Evolutionary conservation across 2,113 vertebrate species (phyloP).

Genomic region (Sarotherodon lohbergeri): DNA sequence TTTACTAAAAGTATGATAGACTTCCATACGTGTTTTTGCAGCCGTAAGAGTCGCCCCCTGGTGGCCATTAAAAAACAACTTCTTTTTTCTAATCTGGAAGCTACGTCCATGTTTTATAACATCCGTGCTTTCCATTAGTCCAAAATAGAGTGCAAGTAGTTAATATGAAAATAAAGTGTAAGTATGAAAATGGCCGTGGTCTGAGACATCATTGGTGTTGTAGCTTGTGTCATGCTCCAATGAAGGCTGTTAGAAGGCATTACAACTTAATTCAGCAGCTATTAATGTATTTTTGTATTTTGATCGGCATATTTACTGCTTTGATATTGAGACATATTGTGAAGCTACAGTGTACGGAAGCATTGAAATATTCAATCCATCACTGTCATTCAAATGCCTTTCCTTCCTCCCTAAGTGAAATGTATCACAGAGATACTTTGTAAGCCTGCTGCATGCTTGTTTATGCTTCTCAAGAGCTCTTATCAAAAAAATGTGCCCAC

Average conservation of each 20-base stretch:
- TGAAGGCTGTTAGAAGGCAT: neutral
- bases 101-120: neutral
- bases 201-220: neutral
- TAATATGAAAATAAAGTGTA: neutral
- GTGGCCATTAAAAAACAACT: neutral
- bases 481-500: neutral
- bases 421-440: neutral
- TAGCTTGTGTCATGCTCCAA: neutral
- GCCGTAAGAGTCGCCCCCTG: neutral
- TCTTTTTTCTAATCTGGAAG: neutral
- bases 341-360: neutral
- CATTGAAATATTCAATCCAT: neutral
- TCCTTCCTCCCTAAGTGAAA: neutral
- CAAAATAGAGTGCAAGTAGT: neutral
- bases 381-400: neutral
- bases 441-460: neutral
- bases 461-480: neutral
- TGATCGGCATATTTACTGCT: neutral
- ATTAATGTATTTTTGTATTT: neutral
- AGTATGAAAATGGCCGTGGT: neutral
- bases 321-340: neutral
- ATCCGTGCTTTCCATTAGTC: neutral
- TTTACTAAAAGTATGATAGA: neutral
- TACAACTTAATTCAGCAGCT: neutral
- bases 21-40: neutral